A percentile compares a stretch with the other conserved stretches of the same genome.
Evolutionary conservation across 92 coral and sea anemone genomes (phyloP).

Genomic region (Bergia puertoricense): DNA sequence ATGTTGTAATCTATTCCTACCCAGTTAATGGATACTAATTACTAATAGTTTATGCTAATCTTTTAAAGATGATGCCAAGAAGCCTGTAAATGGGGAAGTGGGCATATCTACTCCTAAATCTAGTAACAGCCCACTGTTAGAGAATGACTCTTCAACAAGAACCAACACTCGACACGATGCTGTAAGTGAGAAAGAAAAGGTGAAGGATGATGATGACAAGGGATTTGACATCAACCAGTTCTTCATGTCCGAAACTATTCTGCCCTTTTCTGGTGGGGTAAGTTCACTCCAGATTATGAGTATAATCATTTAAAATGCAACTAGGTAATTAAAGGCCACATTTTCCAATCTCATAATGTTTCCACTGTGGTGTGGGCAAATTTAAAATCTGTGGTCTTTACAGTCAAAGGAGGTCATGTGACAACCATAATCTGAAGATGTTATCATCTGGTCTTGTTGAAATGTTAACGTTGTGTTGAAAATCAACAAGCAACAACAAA

Average conservation of each 20-base stretch:
- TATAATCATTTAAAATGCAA: neutral
- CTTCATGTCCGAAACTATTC: constrained; percentile 82
- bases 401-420: too few species aligned
- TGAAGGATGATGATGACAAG: constrained; percentile 31
- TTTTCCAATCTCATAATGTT: too few species aligned
- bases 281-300: neutral
- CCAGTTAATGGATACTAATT: neutral
- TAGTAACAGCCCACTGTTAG: constrained; percentile 39
- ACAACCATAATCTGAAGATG: too few species aligned
- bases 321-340: too few species aligned
- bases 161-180: constrained; percentile 17
- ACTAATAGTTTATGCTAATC: neutral
- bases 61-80: constrained; percentile 36
- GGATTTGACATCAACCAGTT: constrained; percentile 95
- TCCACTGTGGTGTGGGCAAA: too few species aligned
- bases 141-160: neutral
- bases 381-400: too few species aligned
- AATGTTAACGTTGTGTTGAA: too few species aligned
- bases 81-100: constrained; percentile 56
- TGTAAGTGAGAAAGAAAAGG: constrained; percentile 30
- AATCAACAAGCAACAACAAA: too few species aligned
- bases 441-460: too few species aligned
- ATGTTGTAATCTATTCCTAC: neutral
- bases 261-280: constrained; percentile 92
- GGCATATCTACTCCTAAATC: constrained; percentile 24